Evolutionary conservation across 2,888 invertebrate species (phyloP).

Genomic region (Xestia xanthographa): DNA sequence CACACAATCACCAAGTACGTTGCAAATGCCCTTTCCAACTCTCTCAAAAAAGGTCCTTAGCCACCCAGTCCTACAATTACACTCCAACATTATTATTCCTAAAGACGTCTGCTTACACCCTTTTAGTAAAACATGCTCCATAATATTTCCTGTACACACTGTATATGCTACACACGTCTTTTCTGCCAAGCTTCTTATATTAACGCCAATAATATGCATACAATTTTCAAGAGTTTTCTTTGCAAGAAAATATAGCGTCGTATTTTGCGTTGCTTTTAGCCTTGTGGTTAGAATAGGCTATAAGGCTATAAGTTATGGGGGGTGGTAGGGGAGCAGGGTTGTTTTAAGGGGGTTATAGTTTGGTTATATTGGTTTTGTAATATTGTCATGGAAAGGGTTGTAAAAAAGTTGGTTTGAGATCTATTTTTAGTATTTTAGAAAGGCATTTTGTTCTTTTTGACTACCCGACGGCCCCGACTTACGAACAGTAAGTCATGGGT

Average conservation of each 20-base stretch:
- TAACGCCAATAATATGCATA: conserved; percentile 64
- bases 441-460: not conserved
- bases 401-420: not conserved
- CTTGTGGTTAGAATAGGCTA: conserved; percentile 50
- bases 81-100: conserved; percentile 9
- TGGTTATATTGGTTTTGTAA: conserved; percentile 41
- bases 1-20: not conserved
- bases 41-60: not conserved
- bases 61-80: not conserved
- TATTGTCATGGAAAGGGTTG: conserved; percentile 1
- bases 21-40: not conserved
- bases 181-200: conserved; percentile 54
- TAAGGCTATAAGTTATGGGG: conserved; percentile 48
- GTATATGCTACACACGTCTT: conserved; percentile 51
- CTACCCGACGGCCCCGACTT: too few relatives aligned
- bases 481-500: too few relatives aligned
- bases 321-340: conserved; percentile 20
- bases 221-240: conserved; percentile 57
- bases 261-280: conserved; percentile 54
- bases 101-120: conserved; percentile 21
- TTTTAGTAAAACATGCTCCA: conserved; percentile 30
- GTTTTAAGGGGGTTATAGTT: conserved; percentile 28
- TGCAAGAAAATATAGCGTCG: conserved; percentile 46
- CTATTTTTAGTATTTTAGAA: not conserved
- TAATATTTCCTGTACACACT: conserved; percentile 35